Conservation (phyloP, 2,113 vertebrate species). For the Anguilla japonica region DNA sequence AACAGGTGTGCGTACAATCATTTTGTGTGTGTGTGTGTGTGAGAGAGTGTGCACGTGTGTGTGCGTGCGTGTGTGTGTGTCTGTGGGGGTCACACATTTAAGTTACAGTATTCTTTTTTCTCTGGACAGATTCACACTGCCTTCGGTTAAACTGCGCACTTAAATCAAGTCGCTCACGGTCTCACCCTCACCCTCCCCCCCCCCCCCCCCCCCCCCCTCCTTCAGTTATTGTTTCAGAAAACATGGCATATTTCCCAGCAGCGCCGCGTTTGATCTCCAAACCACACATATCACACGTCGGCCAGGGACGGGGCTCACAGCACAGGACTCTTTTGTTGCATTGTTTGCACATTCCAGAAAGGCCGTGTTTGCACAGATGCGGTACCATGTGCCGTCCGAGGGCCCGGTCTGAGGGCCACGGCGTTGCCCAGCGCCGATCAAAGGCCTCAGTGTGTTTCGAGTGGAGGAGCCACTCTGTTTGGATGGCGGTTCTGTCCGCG, state of each 20-base stretch:
- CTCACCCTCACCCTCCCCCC: constrained; percentile 27
- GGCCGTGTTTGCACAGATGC: constrained; percentile 98
- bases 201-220: not conserved
- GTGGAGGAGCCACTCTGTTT: constrained; percentile 81
- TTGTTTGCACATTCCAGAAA: constrained; percentile 80
- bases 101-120: no score
- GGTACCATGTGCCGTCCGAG: constrained; percentile 80
- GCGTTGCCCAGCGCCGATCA: constrained; percentile 86
- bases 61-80: no score
- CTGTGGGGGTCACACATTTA: no score
- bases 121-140: constrained; percentile 1
- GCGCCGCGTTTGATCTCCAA: constrained; percentile 53
- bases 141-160: constrained; percentile 32
- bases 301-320: constrained; percentile 53
- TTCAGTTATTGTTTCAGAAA: constrained; percentile 58
- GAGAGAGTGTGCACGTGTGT: no score
- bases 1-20: no score
- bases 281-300: constrained; percentile 59
- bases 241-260: constrained; percentile 58
- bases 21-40: no score
- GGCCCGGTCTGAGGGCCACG: constrained; percentile 78
- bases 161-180: constrained; percentile 40
- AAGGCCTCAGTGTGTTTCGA: constrained; percentile 79
- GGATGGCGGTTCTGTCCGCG: constrained; percentile 74
- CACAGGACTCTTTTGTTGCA: constrained; percentile 72